These are phyloP conservation scores for Alviniconcha marisindica DNA, from an alignment of 1,140 invertebrate species.

Conservation along the genomic window DNA sequence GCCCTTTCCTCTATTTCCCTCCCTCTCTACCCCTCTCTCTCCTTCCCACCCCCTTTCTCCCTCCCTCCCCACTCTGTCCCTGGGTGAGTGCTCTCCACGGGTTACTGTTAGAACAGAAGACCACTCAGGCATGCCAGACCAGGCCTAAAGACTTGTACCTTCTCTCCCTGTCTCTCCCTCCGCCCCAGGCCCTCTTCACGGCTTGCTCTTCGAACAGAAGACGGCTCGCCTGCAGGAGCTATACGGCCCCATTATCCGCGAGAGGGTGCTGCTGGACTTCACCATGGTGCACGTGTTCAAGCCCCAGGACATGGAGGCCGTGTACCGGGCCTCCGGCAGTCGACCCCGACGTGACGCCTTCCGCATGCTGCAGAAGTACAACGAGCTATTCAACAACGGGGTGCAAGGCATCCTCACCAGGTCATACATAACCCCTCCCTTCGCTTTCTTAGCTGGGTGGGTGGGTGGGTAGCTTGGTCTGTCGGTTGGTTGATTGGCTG, in stretches of 20 bases:
- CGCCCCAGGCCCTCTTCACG: conserved; percentile 46
- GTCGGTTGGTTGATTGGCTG: too few species aligned
- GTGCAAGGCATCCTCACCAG: conserved; percentile 89
- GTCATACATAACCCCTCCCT: conserved; percentile 78
- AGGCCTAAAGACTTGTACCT: too few species aligned
- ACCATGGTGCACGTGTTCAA: conserved; percentile 80
- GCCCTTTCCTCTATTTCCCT: too few species aligned
- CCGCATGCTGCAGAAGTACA: conserved; percentile 50
- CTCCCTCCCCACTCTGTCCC: too few species aligned
- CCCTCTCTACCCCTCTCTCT: too few species aligned
- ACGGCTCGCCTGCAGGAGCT: conserved; percentile 33
- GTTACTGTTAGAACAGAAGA: too few species aligned
- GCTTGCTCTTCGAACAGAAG: conserved; percentile 40
- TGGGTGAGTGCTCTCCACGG: too few species aligned
- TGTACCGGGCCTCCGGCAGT: conserved; percentile 84
- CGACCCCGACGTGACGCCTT: conserved; percentile 82
- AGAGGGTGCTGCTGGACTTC: conserved; percentile 41
- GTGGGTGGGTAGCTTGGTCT: not conserved
- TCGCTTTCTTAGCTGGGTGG: not conserved
- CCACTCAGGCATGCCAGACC: too few species aligned
- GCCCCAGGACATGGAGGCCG: conserved; percentile 86
- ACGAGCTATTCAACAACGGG: conserved; percentile 79
- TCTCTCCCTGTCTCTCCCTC: not conserved
- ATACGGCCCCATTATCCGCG: conserved; percentile 52
- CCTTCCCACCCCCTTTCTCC: too few species aligned